Evolutionary conservation across 1,140 invertebrate species (phyloP).

Genomic region (Drosophila repletoides): DNA sequence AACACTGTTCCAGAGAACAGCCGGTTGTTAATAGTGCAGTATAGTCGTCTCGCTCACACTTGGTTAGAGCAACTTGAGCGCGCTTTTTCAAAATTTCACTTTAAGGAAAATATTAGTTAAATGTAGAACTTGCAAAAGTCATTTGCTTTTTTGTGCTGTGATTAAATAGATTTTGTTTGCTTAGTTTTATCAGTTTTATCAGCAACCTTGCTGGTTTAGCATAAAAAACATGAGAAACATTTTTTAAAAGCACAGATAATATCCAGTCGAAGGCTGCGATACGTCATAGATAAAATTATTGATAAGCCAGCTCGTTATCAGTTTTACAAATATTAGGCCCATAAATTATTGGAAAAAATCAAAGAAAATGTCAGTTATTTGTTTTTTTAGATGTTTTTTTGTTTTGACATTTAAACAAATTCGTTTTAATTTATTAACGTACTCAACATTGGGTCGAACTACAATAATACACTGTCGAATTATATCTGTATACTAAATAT

Average conservation of each 20-base stretch:
- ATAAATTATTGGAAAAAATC: conserved; percentile 24
- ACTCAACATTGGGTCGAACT: conserved; percentile 71
- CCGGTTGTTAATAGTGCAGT: not conserved
- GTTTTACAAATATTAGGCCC: conserved; percentile 1
- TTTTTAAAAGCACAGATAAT: conserved; percentile 17
- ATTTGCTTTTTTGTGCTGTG: not conserved
- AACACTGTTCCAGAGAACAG: conserved; percentile 20
- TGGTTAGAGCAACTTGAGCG: not conserved
- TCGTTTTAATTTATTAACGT: conserved; percentile 78
- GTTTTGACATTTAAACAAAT: conserved; percentile 75
- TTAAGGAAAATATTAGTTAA: not conserved
- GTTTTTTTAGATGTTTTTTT: conserved; percentile 31
- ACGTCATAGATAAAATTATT: conserved; percentile 32
- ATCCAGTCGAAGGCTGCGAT: conserved; percentile 14
- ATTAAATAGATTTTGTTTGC: conserved; percentile 3
- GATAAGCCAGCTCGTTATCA: conserved; percentile 9
- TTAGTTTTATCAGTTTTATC: not conserved
- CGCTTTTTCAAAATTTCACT: not conserved
- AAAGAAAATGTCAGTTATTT: conserved; percentile 16
- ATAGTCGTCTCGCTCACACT: conserved; percentile 24
- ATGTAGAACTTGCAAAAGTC: not conserved
- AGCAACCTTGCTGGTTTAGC: conserved; percentile 16
- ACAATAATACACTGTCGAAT: conserved; percentile 69
- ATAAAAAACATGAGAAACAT: not conserved
- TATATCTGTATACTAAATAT: conserved; percentile 60